Evolutionary conservation across 2,797 vertebrate genomes (phyloP).

Genomic region (Loris lydekkerianus): DNA sequence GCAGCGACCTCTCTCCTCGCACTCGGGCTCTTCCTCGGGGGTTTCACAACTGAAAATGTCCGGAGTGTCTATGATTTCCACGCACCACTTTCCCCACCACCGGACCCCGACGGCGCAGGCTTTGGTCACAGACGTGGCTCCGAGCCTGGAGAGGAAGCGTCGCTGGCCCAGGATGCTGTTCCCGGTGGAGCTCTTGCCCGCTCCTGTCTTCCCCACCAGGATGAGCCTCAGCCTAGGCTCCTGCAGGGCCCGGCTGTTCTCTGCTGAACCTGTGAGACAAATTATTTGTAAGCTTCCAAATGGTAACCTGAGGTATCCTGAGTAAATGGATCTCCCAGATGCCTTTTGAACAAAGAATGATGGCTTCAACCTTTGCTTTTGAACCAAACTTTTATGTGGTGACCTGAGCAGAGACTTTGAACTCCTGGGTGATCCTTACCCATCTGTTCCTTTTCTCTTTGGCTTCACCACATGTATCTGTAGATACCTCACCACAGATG

Average conservation of each 20-base stretch:
- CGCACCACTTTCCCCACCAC: neutral
- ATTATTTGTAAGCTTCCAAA: no score
- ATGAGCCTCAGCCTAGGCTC: neutral
- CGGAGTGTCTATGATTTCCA: constrained; percentile 58
- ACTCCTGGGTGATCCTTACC: neutral
- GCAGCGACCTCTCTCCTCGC: neutral
- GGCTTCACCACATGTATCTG: neutral
- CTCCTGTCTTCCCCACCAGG: neutral
- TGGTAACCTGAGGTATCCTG: no score
- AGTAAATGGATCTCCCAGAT: no score
- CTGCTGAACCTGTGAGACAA: no score
- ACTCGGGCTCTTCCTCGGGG: rapidly evolving
- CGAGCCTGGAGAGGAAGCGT: constrained; percentile 25
- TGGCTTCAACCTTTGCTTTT: no score
- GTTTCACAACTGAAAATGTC: constrained; percentile 59
- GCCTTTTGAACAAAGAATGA: no score
- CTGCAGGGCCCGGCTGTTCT: no score
- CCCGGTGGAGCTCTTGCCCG: constrained; percentile 41
- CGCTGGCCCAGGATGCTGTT: constrained; percentile 56
- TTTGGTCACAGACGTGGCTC: neutral
- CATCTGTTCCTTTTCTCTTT: neutral
- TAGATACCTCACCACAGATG: neutral
- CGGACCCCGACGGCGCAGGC: neutral
- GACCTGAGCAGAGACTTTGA: no score
- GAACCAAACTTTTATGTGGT: no score